phyloP scores from a whole-genome alignment of 2,888 invertebrate genomes.

The Ornithoptera priamus region DNA sequence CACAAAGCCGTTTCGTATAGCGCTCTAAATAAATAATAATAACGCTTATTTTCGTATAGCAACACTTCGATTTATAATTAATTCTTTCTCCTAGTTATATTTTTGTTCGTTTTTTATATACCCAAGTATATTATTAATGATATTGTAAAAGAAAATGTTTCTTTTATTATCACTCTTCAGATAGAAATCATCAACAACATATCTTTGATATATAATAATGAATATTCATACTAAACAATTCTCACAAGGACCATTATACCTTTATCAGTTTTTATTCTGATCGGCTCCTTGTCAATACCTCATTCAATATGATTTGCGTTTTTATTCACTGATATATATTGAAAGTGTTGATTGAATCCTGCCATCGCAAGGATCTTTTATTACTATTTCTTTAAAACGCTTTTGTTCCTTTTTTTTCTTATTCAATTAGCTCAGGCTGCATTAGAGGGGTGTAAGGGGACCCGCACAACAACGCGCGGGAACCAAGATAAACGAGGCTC shows the following conservation, averaged over 20 bases:
- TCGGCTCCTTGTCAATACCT: constrained; percentile 11
- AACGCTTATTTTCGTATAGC: neutral
- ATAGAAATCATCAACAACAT: constrained; percentile 7
- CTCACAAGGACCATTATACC: neutral
- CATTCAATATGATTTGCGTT: constrained; percentile 12
- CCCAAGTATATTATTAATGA: neutral
- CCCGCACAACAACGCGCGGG: too few species aligned
- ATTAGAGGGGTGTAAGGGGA: too few species aligned
- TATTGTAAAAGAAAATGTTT: neutral
- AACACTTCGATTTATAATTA: neutral
- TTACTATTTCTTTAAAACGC: neutral
- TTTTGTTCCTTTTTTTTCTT: neutral
- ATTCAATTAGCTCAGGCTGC: neutral
- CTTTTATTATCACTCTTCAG: neutral
- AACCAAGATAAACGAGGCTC: too few species aligned
- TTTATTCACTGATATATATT: constrained; percentile 1
- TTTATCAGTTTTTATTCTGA: neutral
- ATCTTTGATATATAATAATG: constrained; percentile 5
- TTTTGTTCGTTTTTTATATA: neutral
- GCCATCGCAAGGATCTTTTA: neutral
- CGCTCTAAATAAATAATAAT: neutral
- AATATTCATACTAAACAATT: constrained; percentile 2
- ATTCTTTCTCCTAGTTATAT: neutral
- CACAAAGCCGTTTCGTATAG: neutral
- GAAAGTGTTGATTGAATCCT: constrained; percentile 20